Conservation (phyloP, 2,888 invertebrate genomes). For the Lottia gigantea region DNA sequence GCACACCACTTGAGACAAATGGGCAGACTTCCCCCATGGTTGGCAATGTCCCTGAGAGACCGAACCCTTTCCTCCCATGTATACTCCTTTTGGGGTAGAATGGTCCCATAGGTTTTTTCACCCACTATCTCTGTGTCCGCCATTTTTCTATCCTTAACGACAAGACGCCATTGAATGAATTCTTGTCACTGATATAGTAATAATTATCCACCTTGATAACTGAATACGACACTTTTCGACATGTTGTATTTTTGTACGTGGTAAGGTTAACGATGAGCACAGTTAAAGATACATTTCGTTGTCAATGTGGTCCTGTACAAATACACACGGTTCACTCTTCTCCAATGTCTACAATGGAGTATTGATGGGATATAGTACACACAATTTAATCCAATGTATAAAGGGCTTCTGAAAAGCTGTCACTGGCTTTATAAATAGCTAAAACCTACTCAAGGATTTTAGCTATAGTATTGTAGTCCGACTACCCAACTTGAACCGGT, state of each 20-base stretch:
- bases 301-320: neutral
- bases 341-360: neutral
- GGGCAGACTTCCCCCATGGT: neutral
- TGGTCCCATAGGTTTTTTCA: constrained; percentile 4
- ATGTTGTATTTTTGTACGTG: neutral
- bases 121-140: neutral
- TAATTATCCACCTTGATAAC: constrained; percentile 7
- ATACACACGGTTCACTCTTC: neutral
- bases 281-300: neutral
- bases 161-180: neutral
- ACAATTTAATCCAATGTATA: constrained; percentile 5
- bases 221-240: constrained; percentile 2
- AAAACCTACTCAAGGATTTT: constrained; percentile 8
- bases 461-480: neutral
- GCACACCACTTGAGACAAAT: neutral
- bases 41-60: neutral
- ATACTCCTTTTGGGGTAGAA: neutral
- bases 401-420: constrained; percentile 8
- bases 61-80: neutral
- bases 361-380: constrained; percentile 11
- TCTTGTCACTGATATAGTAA: neutral
- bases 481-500: neutral
- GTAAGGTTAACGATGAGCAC: neutral
- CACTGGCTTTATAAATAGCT: constrained; percentile 11
- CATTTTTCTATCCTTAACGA: constrained; percentile 3